These are phyloP conservation scores for Halichondria panicea DNA, from an alignment of 37 sponge, comb jelly and placozoan genomes.

Conservation along the genomic window DNA sequence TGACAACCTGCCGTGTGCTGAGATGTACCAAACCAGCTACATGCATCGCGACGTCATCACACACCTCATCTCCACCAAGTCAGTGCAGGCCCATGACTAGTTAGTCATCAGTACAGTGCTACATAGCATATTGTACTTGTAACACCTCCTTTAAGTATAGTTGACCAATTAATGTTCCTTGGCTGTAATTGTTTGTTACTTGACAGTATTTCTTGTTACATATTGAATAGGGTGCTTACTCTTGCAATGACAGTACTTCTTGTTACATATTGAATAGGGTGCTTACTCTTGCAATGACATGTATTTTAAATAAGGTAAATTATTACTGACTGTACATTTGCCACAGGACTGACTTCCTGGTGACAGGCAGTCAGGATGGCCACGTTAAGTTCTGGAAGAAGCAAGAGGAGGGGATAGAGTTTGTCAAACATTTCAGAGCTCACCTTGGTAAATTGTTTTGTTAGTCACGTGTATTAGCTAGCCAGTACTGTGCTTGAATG, in stretches of 20 bases:
- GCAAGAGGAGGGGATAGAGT: conserved; percentile 84
- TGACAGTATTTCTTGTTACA: not conserved
- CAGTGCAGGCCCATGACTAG: conserved; percentile 7
- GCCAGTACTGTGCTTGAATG: not conserved
- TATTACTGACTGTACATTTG: not conserved
- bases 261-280: not conserved
- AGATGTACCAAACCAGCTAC: conserved; percentile 93
- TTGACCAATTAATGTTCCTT: not conserved
- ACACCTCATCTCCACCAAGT: conserved; percentile 75
- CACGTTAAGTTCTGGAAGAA: conserved; percentile 99
- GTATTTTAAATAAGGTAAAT: not conserved
- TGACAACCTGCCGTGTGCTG: conserved; percentile 82
- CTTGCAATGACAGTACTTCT: not conserved
- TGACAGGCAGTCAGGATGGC: conserved; percentile 92
- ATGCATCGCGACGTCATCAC: conserved; percentile 94
- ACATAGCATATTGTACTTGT: not conserved
- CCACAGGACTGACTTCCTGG: conserved; percentile 80
- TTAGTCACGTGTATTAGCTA: no score
- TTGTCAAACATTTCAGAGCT: conserved; percentile 97
- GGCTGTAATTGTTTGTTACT: not conserved
- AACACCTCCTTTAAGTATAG: no score
- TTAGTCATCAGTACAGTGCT: not conserved
- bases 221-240: not conserved
- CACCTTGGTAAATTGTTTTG: conserved; percentile 76
- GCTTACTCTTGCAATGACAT: not conserved